Conservation (phyloP, 2,888 invertebrate genomes). For the Xanthorhoe designata region DNA sequence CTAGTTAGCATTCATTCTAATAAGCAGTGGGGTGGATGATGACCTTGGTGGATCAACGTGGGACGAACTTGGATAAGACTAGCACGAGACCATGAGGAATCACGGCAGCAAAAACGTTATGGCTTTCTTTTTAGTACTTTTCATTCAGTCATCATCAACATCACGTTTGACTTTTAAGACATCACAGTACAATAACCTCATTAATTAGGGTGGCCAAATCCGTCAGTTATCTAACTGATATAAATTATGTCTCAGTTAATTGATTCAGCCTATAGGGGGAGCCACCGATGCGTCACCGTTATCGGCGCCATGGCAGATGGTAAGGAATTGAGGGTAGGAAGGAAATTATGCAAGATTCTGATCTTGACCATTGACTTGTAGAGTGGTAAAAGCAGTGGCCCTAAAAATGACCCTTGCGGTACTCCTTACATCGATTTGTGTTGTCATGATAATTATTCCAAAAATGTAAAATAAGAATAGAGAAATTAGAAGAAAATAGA, state of each 20-base stretch:
- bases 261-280: constrained; percentile 61
- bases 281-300: constrained; percentile 57
- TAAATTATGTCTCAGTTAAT: constrained; percentile 68
- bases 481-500: too few relatives aligned
- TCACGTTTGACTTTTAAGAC: constrained; percentile 13
- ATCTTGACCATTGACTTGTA: constrained; percentile 25
- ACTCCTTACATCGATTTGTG: constrained; percentile 8
- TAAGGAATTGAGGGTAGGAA: constrained; percentile 29
- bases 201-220: constrained; percentile 42
- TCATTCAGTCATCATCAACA: too few relatives aligned
- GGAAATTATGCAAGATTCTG: constrained; percentile 32
- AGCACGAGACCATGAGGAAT: too few relatives aligned
- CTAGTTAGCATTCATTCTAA: too few relatives aligned
- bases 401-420: constrained; percentile 26
- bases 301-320: constrained; percentile 49
- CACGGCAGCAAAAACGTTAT: too few relatives aligned
- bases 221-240: constrained; percentile 61
- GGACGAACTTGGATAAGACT: too few relatives aligned
- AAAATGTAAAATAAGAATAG: neutral
- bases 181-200: constrained; percentile 34
- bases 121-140: too few relatives aligned
- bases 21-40: too few relatives aligned
- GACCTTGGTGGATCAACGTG: too few relatives aligned
- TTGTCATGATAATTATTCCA: neutral
- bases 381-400: constrained; percentile 16